Evolutionary conservation across 2,113 vertebrate species (phyloP), one percentile per base, ranked within the genome.

Genomic region (Archilochus colubris): DNA sequence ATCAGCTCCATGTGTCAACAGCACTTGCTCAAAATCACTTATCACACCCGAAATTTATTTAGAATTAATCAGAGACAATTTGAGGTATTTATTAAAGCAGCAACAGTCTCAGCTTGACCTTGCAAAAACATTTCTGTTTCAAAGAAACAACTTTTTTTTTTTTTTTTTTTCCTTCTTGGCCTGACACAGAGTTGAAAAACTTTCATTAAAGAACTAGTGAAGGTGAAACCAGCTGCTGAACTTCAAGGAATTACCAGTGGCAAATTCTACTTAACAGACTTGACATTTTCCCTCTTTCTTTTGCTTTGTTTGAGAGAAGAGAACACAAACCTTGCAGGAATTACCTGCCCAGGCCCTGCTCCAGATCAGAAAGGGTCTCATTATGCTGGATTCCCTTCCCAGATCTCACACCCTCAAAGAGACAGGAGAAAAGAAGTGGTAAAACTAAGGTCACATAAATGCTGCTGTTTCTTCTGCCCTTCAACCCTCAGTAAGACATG

Each of bases 51-150:
- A 40, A 67, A 94, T 94, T 91, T 96, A 82, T 89, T 95, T 94
- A 61, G 94, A 95, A 95, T 92, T 96, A 96, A 97, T 97, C 93
- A 92, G 91, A 88, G 82, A 72, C 70, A 55, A 94, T 92, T 89
- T 77, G 87, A 95, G 93, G 70, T 89, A 91, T 96, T 97, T 96
- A 94, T 91, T 88, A 95, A 95, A 95, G 91, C 54, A 66, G 74
- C 68, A 88, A 64, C 87, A 82, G 17, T 89, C 84, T 95, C 58
- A 46, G 46, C 23, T 69, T 93, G 96, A 97, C 97, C 97, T 97
- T 97, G 97, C 4, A 2, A n/a, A 2, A 31, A 81, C 40, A 73
- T 77, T 93, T 87, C 66, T 81, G 58, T 82, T 90, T 73, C 78
- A 84, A 94, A 93, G 68, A 87, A 95, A 77, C 30, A 63, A 48